A percentile compares a stretch with the other conserved stretches of the same genome.
phyloP scores from a whole-genome alignment of 2,888 invertebrate species.

The Mimachlamys varia region DNA sequence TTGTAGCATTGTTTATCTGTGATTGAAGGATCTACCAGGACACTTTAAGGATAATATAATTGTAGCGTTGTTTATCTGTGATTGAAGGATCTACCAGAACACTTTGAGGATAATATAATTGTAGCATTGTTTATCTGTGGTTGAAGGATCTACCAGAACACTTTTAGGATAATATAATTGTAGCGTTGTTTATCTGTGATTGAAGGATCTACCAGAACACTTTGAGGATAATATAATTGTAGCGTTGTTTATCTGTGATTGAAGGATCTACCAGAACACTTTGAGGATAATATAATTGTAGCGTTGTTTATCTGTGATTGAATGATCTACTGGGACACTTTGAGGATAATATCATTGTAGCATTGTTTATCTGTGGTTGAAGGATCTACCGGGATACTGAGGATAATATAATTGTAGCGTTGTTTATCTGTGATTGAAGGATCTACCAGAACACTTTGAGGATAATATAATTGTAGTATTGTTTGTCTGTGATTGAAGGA shows the following conservation, averaged over 20 bases:
- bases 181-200: background rate
- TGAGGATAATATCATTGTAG: slow-evolving; percentile 99
- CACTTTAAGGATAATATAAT: slow-evolving; percentile 99
- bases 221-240: slow-evolving; percentile 99
- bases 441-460: slow-evolving; percentile 99
- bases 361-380: slow-evolving; percentile 41
- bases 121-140: too few relatives aligned
- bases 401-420: too few relatives aligned
- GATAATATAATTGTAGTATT: too few relatives aligned
- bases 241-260: slow-evolving; percentile 41
- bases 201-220: slow-evolving; percentile 96
- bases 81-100: slow-evolving; percentile 94
- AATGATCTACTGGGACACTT: slow-evolving; percentile 98
- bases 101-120: slow-evolving; percentile 99
- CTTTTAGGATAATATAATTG: slow-evolving; percentile 99
- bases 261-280: slow-evolving; percentile 97
- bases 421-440: slow-evolving; percentile 83
- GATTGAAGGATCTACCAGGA: slow-evolving; percentile 93
- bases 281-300: slow-evolving; percentile 99
- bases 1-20: too few relatives aligned
- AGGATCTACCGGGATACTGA: slow-evolving; percentile 98
- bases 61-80: too few relatives aligned
- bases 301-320: slow-evolving; percentile 38
- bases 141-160: slow-evolving; percentile 95
- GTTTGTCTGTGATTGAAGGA: slow-evolving; percentile 84